phyloP scores from a whole-genome alignment of 2,113 vertebrate genomes.

The Poeciliopsis prolifica region DNA sequence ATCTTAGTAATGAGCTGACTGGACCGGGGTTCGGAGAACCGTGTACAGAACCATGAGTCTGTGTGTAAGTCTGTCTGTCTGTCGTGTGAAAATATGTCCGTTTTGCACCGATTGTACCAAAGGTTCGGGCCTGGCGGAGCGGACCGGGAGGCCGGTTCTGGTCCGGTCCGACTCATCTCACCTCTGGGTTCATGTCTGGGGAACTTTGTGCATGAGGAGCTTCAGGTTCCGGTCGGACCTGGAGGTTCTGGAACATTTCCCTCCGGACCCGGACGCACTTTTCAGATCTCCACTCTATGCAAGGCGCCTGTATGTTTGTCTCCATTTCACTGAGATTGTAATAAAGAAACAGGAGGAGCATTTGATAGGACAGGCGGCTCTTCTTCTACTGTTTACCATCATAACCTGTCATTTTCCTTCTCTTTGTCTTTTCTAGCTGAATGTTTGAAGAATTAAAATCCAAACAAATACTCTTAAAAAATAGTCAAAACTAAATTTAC shows the following conservation, averaged over 20 bases:
- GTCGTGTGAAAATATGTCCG: slow-evolving; percentile 77
- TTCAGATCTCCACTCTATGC: slow-evolving; percentile 78
- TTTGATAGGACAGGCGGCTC: slow-evolving; percentile 48
- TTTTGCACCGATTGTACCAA: slow-evolving; percentile 82
- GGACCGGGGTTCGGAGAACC: background rate
- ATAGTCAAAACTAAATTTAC: no score
- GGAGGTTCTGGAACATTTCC: slow-evolving; percentile 39
- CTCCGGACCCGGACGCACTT: slow-evolving; percentile 58
- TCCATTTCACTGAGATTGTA: slow-evolving; percentile 77
- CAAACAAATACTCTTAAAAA: no score
- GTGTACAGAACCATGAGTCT: slow-evolving; percentile 59
- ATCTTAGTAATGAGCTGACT: slow-evolving; percentile 56
- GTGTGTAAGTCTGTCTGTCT: slow-evolving; percentile 72
- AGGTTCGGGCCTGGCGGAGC: slow-evolving; percentile 76
- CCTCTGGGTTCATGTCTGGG: slow-evolving; percentile 35
- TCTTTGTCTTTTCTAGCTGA: no score
- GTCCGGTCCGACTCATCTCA: slow-evolving; percentile 52
- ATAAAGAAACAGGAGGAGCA: slow-evolving; percentile 73
- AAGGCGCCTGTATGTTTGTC: slow-evolving; percentile 76
- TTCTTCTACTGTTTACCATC: background rate
- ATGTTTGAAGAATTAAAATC: no score
- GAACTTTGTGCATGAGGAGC: slow-evolving; percentile 29
- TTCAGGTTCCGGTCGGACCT: background rate
- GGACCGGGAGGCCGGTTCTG: slow-evolving; percentile 62
- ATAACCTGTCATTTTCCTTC: no score